A percentile compares a stretch with the other conserved stretches of the same genome.
phyloP scores from a whole-genome alignment of 2,888 invertebrate species.

The Cylloceria caligata region DNA sequence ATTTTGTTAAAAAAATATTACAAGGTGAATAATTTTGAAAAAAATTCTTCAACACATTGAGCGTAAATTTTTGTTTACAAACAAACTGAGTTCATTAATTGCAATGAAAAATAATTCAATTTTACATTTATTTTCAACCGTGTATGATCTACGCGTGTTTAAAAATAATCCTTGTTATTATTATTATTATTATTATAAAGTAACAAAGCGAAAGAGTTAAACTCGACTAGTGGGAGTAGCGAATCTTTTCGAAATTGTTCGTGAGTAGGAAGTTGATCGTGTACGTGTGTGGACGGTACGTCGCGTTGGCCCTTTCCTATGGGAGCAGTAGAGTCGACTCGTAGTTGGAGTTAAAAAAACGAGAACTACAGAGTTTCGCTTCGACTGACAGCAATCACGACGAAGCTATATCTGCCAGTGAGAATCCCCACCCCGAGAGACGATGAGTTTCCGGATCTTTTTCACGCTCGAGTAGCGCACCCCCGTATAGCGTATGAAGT shows the following conservation, averaged over 20 bases:
- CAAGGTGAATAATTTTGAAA: neutral
- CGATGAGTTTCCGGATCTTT: conserved; percentile 60
- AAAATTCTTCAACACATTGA: neutral
- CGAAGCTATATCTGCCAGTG: conserved; percentile 51
- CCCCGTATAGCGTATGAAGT: conserved; percentile 14
- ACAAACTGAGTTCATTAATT: no score
- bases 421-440: conserved; percentile 58
- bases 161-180: no score
- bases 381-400: conserved; percentile 65
- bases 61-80: neutral
- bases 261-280: neutral
- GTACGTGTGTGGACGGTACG: neutral
- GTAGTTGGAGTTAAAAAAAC: conserved; percentile 42
- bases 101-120: no score
- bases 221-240: neutral
- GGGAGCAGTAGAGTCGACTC: conserved; percentile 13
- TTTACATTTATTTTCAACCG: no score
- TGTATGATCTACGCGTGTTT: no score
- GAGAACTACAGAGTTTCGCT: conserved; percentile 45
- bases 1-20: neutral
- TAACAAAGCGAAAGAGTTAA: neutral
- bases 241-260: conserved; percentile 12
- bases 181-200: neutral
- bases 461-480: conserved; percentile 47
- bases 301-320: neutral